These are phyloP conservation scores for Erebia epiphron DNA, from an alignment of 2,888 invertebrate species.

Conservation along the genomic window DNA sequence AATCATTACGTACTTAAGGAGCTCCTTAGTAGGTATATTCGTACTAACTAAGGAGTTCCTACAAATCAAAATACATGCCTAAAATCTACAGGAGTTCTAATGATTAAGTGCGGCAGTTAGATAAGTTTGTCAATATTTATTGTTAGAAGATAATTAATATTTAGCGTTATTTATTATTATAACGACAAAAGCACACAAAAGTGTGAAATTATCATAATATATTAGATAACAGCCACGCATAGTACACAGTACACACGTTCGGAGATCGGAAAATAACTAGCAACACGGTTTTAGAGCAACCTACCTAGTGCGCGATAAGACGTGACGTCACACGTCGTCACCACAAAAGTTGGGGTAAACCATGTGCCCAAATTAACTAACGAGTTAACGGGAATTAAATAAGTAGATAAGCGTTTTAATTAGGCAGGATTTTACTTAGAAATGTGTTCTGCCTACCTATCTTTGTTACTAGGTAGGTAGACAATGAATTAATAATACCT, in stretches of 20 bases:
- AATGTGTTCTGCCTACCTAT: not conserved
- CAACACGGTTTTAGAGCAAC: constrained; percentile 25
- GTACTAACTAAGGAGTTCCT: no score
- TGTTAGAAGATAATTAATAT: not conserved
- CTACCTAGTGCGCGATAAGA: constrained; percentile 22
- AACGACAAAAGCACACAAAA: constrained; percentile 4
- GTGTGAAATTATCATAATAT: constrained; percentile 1
- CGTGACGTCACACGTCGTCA: constrained; percentile 29
- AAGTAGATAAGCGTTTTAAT: constrained; percentile 11
- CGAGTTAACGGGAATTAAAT: constrained; percentile 10
- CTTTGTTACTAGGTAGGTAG: not conserved
- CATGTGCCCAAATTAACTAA: constrained; percentile 1
- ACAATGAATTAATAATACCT: not conserved
- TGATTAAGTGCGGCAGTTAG: no score
- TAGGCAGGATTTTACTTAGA: not conserved
- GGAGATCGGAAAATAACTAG: constrained; percentile 28
- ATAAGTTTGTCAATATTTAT: not conserved
- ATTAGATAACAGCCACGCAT: constrained; percentile 11
- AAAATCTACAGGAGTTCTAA: no score
- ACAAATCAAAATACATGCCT: no score
- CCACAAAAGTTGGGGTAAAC: constrained; percentile 12
- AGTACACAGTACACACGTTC: constrained; percentile 1
- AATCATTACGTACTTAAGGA: no score
- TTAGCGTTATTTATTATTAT: not conserved
- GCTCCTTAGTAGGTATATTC: no score